These are phyloP conservation scores for Drosophila dunni DNA, from an alignment of 1,140 invertebrate genomes.

Conservation along the genomic window DNA sequence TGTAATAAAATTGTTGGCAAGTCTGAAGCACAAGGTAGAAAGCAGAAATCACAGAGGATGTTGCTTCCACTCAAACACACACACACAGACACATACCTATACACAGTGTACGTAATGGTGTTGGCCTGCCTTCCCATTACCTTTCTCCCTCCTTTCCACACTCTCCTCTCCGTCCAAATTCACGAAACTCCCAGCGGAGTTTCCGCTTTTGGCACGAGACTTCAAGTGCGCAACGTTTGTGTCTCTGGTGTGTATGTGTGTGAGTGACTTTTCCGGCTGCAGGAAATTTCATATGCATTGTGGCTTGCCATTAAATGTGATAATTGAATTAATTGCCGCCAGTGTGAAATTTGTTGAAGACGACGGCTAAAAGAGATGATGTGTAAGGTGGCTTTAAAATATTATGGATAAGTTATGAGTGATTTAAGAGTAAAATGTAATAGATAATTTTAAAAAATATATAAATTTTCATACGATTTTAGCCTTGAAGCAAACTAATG, in stretches of 20 bases:
- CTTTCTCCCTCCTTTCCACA: neutral
- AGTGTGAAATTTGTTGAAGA: slow-evolving; percentile 37
- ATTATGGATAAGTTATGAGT: neutral
- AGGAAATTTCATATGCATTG: slow-evolving; percentile 70
- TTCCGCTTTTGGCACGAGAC: slow-evolving; percentile 68
- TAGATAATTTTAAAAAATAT: neutral
- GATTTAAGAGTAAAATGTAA: neutral
- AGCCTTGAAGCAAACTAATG: no score
- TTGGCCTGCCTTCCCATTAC: slow-evolving; percentile 37
- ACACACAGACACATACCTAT: slow-evolving; percentile 26
- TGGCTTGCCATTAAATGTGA: slow-evolving; percentile 68
- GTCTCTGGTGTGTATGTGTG: slow-evolving; percentile 10
- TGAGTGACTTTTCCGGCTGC: slow-evolving; percentile 40
- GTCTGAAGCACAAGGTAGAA: slow-evolving; percentile 44
- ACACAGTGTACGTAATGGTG: slow-evolving; percentile 33
- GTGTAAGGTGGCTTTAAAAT: neutral
- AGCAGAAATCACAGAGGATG: neutral
- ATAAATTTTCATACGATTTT: no score
- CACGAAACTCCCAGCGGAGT: slow-evolving; percentile 39
- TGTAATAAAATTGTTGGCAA: slow-evolving; percentile 82
- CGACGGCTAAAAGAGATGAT: neutral
- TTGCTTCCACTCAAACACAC: slow-evolving; percentile 14
- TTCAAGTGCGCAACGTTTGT: slow-evolving; percentile 36
- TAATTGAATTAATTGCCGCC: slow-evolving; percentile 75
- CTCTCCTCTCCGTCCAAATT: neutral